Conservation (phyloP, 2,113 vertebrate species). For the Actinemys pallida region DNA sequence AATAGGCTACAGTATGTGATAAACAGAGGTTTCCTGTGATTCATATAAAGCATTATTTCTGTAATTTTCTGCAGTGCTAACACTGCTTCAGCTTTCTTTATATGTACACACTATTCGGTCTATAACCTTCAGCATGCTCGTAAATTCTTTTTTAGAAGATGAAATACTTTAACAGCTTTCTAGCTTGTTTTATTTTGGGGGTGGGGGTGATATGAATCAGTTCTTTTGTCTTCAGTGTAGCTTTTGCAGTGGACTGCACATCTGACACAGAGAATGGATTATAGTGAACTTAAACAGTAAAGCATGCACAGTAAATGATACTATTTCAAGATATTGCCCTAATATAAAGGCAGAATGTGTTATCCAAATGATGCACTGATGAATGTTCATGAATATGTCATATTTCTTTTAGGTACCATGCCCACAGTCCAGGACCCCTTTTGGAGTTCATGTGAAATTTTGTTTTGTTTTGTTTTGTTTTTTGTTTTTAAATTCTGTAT, state of each 20-base stretch:
- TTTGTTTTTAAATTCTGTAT: neutral
- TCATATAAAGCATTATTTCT: neutral
- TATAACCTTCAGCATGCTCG: neutral
- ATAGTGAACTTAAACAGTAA: constrained; percentile 8
- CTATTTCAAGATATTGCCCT: neutral
- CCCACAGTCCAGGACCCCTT: constrained; percentile 19
- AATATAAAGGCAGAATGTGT: neutral
- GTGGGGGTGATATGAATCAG: neutral
- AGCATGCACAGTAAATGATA: neutral
- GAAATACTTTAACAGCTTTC: neutral
- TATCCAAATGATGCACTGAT: neutral
- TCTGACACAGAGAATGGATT: constrained; percentile 3
- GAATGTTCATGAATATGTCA: neutral
- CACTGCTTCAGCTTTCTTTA: neutral
- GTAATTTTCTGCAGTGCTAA: neutral
- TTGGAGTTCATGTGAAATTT: neutral
- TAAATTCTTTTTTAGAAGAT: neutral
- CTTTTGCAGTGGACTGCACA: neutral
- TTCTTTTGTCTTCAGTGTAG: constrained; percentile 26
- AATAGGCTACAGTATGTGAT: constrained; percentile 19
- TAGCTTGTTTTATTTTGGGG: neutral
- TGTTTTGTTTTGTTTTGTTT: neutral
- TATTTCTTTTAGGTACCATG: constrained; percentile 1
- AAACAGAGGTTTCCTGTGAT: constrained; percentile 5
- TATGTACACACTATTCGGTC: neutral